Base-by-base conservation (phyloP, 2,113 vertebrate species). In the Siniperca chuatsi region DNA sequence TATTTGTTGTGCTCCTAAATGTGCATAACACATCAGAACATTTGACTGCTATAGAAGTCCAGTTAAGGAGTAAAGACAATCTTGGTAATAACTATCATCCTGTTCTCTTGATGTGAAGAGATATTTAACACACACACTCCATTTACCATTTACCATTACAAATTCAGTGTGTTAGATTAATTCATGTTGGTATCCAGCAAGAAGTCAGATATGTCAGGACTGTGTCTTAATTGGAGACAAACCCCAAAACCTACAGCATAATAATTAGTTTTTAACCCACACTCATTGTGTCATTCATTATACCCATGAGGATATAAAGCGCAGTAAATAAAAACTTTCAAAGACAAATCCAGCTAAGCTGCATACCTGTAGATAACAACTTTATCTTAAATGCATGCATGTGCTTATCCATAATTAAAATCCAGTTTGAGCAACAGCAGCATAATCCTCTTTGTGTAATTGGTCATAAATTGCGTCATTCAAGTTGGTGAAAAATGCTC, bases 1-100 rank as follows among this genome's bases (percentile, higher is more conserved):
- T 89, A 87, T 93, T 90, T 86, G 87, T 84, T 83, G 64, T 77
- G 69, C 71, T 87, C 20, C 40, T 69, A 74, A 86, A 92, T 86
- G 81, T 62, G 23, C 69, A 81, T 52, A 65, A 44, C 71, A 72
- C 82, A 74, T 84, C 79, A 55, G 48, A 85, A n/a, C 68, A 79
- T 92, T 65, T 76, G 65, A 67, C 64, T 79, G 23, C 23, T 57
- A 69, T 37, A 69, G 54, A 81, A 83, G 61, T 81, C 69, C 11
- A 11, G 65, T 65, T 68, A 71, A 81, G 20, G 23, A 58, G 62
- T 64, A 66, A 79, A 86, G 72, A 71, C 75, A 85, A 55, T 78
- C 33, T 62, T 81, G 54, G 68, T 74, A 73, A 60, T 75, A 62
- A 55, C 64, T 13, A 50, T 79, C 70, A 50, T 82, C 44, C 62